phyloP scores from a whole-genome alignment of 2,113 vertebrate species.

The Onychostruthus taczanowskii region DNA sequence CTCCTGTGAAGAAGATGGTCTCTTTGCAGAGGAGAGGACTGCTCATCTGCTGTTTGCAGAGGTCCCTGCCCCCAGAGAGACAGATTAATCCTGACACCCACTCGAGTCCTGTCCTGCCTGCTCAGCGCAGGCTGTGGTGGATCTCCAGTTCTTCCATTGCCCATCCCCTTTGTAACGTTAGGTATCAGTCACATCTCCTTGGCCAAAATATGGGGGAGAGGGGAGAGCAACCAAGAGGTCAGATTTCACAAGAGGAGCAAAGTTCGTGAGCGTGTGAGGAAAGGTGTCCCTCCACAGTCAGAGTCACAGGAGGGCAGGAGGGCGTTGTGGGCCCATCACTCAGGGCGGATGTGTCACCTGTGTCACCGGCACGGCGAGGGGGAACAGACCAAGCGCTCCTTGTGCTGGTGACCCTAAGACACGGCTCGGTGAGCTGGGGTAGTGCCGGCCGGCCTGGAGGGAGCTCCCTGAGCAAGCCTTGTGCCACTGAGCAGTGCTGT shows the following conservation, averaged over 20 bases:
- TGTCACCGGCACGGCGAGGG: not conserved
- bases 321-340: not conserved
- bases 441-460: not conserved
- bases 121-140: not conserved
- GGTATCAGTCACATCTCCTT: not conserved
- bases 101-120: not conserved
- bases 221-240: not conserved
- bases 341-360: not conserved
- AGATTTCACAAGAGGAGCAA: conserved; percentile 3
- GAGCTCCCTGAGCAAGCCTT: not conserved
- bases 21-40: not conserved
- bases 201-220: not conserved
- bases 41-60: not conserved
- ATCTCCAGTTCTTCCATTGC: not conserved
- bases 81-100: not conserved
- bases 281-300: not conserved
- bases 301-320: not conserved
- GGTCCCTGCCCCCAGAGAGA: not conserved
- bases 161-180: not conserved
- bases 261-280: not conserved
- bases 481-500: not conserved
- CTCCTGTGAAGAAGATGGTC: not conserved
- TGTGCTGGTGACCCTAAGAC: rapidly evolving
- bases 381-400: not conserved
- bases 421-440: rapidly evolving